Percentiles rank a stretch among this genome's conserved stretches.
These are phyloP conservation scores for Microchirus variegatus DNA, from an alignment of 2,797 vertebrate species.

Conservation along the genomic window DNA sequence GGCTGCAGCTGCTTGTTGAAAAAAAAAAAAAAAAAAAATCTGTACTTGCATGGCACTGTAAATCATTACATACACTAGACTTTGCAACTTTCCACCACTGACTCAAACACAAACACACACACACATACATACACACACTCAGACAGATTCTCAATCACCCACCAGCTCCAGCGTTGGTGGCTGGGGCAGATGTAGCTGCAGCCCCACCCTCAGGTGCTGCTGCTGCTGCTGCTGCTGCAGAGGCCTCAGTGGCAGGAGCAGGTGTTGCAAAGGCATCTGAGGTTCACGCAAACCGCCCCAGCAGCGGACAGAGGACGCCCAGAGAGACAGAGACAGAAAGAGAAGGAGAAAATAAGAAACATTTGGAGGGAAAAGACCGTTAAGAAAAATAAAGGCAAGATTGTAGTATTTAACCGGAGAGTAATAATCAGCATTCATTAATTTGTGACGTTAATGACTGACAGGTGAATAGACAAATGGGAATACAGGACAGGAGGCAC, in stretches of 20 bases:
- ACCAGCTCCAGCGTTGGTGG: conserved; percentile 91
- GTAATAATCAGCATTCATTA: conserved; percentile 2
- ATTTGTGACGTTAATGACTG: conserved; percentile 57
- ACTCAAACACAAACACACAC: conserved; percentile 10
- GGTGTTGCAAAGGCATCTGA: conserved; percentile 94
- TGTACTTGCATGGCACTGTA: not conserved
- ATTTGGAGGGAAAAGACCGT: conserved; percentile 20
- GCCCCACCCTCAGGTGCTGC: conserved; percentile 88
- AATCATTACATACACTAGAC: no score
- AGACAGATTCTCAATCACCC: conserved; percentile 78
- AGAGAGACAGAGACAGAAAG: conserved; percentile 30
- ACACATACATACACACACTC: conserved; percentile 27
- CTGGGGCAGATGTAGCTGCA: conserved; percentile 79
- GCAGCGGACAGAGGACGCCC: conserved; percentile 29
- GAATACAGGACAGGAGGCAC: conserved; percentile 70
- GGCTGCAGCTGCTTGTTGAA: no score
- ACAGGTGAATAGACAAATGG: conserved; percentile 71
- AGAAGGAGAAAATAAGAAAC: conserved; percentile 32
- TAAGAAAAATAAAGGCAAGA: conserved; percentile 6
- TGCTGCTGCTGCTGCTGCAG: conserved; percentile 58
- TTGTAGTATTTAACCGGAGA: conserved; percentile 4
- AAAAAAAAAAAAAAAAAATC: not conserved
- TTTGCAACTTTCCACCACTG: not conserved
- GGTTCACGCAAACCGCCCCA: conserved; percentile 62
- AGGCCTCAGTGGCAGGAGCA: conserved; percentile 87